Conservation (phyloP, 2,113 vertebrate genomes). For the Petromus typicus region DNA sequence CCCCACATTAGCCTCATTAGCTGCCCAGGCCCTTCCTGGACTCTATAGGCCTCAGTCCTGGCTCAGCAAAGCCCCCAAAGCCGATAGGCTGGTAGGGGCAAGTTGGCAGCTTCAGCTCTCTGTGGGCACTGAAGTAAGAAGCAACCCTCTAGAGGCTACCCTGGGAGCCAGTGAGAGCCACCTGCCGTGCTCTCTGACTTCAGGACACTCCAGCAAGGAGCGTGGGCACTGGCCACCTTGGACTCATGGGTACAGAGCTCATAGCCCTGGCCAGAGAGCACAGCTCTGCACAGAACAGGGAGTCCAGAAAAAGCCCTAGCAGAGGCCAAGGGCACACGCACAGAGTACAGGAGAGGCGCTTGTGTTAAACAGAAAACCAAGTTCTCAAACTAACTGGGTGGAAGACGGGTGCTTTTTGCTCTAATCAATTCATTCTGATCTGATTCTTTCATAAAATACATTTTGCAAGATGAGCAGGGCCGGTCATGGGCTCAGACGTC, state of each 20-base stretch:
- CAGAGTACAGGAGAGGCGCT: background rate
- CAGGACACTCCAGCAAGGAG: background rate
- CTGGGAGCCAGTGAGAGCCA: background rate
- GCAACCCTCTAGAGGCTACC: background rate
- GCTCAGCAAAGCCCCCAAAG: background rate
- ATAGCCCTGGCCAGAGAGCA: background rate
- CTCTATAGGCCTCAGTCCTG: background rate
- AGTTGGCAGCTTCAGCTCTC: background rate
- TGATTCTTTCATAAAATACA: too few species aligned
- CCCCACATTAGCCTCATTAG: too few species aligned
- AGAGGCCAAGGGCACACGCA: accelerated
- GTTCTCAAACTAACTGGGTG: background rate
- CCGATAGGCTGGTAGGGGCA: background rate
- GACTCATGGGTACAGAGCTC: background rate
- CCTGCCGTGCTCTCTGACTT: background rate
- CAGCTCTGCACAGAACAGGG: background rate
- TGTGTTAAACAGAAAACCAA: background rate
- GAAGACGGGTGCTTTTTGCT: background rate
- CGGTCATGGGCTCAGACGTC: too few species aligned
- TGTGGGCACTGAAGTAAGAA: background rate
- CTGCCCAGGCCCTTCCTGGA: background rate
- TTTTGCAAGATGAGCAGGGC: background rate
- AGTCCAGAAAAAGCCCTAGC: background rate
- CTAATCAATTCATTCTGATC: background rate
- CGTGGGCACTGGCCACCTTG: background rate